phyloP scores from a whole-genome alignment of 2,888 invertebrate genomes.

The Ecliptopera silaceata region DNA sequence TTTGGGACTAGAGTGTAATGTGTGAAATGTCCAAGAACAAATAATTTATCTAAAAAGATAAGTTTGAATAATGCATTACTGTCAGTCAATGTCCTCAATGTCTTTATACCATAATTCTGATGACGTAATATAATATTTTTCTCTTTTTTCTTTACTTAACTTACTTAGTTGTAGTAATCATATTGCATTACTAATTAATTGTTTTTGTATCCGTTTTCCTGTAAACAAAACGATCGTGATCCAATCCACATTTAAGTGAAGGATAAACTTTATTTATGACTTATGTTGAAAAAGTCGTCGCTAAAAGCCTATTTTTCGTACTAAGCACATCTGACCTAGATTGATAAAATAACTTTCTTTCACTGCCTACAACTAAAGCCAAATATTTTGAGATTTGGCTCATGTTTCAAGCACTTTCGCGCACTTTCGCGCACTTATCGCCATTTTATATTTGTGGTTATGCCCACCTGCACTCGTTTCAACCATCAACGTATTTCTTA shows the following conservation, averaged over 20 bases:
- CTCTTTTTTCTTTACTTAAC: too few relatives aligned
- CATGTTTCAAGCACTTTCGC: conserved; percentile 17
- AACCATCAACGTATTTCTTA: conserved; percentile 19
- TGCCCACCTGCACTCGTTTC: conserved; percentile 14
- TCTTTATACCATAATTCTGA: too few relatives aligned
- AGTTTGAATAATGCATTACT: too few relatives aligned
- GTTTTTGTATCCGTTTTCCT: too few relatives aligned
- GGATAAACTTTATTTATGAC: too few relatives aligned
- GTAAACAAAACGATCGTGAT: not conserved
- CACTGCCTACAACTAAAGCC: not conserved
- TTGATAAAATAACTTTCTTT: conserved; percentile 10
- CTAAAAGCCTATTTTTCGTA: not conserved
- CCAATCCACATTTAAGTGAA: not conserved
- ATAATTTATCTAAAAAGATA: too few relatives aligned
- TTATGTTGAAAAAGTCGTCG: not conserved
- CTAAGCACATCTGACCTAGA: conserved; percentile 1
- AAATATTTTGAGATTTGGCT: conserved; percentile 17
- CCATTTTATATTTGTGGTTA: conserved; percentile 25
- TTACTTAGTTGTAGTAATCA: too few relatives aligned
- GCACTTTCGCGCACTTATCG: conserved; percentile 20
- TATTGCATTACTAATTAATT: too few relatives aligned
- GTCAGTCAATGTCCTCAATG: too few relatives aligned
- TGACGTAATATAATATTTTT: too few relatives aligned
- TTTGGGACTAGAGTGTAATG: too few relatives aligned
- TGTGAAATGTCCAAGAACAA: too few relatives aligned